These are phyloP conservation scores for Acleris emargana DNA, from an alignment of 2,888 invertebrate genomes.

Conservation along the genomic window DNA sequence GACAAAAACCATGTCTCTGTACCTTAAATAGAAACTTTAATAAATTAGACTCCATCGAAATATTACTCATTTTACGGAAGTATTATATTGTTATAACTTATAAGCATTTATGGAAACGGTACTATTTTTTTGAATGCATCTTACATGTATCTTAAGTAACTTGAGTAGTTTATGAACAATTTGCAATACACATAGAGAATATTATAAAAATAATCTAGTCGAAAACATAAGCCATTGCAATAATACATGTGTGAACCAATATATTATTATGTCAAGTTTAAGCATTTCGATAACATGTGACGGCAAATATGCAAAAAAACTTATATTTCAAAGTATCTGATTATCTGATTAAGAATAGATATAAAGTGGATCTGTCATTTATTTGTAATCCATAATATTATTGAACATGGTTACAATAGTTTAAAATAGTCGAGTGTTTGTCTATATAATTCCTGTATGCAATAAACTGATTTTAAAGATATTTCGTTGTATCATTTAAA, in stretches of 20 bases:
- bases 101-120: slow-evolving; percentile 33
- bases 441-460: slow-evolving; percentile 61
- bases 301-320: slow-evolving; percentile 58
- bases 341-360: slow-evolving; percentile 36
- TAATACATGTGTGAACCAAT: slow-evolving; percentile 59
- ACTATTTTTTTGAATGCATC: slow-evolving; percentile 29
- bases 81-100: slow-evolving; percentile 26
- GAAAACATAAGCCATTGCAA: slow-evolving; percentile 82
- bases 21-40: not conserved
- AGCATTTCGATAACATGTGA: slow-evolving; percentile 48
- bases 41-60: slow-evolving; percentile 3
- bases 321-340: slow-evolving; percentile 42
- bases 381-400: slow-evolving; percentile 40
- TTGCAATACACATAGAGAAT: slow-evolving; percentile 72
- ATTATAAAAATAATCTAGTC: slow-evolving; percentile 80
- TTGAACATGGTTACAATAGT: slow-evolving; percentile 65
- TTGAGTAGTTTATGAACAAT: slow-evolving; percentile 33
- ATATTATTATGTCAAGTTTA: slow-evolving; percentile 42
- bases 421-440: slow-evolving; percentile 51
- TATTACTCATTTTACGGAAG: slow-evolving; percentile 16
- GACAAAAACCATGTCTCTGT: not conserved
- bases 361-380: slow-evolving; percentile 40
- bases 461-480: slow-evolving; percentile 54
- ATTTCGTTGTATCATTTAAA: not conserved
- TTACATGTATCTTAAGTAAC: slow-evolving; percentile 20